Percentiles rank a stretch among this genome's conserved stretches.
These are phyloP conservation scores for Entomyzon cyanotis DNA, from an alignment of 2,113 vertebrate genomes.

Conservation along the genomic window DNA sequence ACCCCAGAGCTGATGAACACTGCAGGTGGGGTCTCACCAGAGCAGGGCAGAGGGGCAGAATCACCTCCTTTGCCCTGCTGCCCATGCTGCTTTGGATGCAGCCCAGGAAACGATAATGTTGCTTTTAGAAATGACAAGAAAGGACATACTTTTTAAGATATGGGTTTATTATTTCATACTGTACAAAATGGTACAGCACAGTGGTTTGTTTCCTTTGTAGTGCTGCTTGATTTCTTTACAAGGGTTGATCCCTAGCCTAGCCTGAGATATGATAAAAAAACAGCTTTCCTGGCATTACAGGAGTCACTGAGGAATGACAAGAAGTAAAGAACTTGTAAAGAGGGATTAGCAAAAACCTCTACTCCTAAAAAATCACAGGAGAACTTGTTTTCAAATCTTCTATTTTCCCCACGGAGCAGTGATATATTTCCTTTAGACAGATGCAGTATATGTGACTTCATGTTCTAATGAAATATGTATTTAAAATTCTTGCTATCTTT, in stretches of 20 bases:
- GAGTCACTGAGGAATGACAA: neutral
- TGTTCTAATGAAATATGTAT: neutral
- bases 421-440: neutral
- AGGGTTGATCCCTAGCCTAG: neutral
- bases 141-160: neutral
- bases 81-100: fast-evolving
- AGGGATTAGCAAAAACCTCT: neutral
- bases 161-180: neutral
- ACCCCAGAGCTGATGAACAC: neutral
- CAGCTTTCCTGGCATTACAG: neutral
- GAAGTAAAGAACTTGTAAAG: neutral
- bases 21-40: neutral
- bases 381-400: neutral
- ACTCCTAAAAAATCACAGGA: neutral
- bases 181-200: neutral
- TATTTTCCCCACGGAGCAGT: neutral
- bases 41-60: neutral
- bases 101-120: neutral
- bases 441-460: neutral
- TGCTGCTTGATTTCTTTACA: neutral
- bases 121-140: neutral
- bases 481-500: neutral
- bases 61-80: neutral
- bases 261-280: neutral
- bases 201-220: neutral